These are phyloP conservation scores for Thymelicus lineola DNA, from an alignment of 2,888 invertebrate species.

Conservation along the genomic window DNA sequence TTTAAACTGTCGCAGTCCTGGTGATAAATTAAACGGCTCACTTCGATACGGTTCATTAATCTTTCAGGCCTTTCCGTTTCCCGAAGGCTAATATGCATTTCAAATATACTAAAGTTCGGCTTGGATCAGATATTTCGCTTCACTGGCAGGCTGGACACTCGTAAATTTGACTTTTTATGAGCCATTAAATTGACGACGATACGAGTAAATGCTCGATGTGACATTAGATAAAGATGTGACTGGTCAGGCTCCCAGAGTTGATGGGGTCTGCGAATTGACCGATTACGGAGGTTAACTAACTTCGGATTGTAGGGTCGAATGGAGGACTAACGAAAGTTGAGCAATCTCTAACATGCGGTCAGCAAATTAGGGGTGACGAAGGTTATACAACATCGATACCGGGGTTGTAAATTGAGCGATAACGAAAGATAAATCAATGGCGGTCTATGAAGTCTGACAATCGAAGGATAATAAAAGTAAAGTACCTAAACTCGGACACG, in stretches of 20 bases:
- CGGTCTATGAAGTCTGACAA: too few relatives aligned
- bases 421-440: too few relatives aligned
- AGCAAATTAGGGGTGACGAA: neutral
- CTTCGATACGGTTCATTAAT: slow-evolving; percentile 35
- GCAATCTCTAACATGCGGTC: neutral
- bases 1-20: slow-evolving; percentile 22
- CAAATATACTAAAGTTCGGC: slow-evolving; percentile 38
- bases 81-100: slow-evolving; percentile 36
- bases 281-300: neutral
- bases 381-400: neutral
- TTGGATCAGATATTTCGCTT: slow-evolving; percentile 67
- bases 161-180: slow-evolving; percentile 77
- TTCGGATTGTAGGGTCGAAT: neutral
- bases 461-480: too few relatives aligned
- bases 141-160: slow-evolving; percentile 58
- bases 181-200: slow-evolving; percentile 73
- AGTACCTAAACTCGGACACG: too few relatives aligned
- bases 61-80: slow-evolving; percentile 31
- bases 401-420: neutral
- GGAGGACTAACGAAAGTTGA: neutral
- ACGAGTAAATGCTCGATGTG: slow-evolving; percentile 56
- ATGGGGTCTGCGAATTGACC: neutral
- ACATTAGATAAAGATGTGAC: slow-evolving; percentile 58
- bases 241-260: slow-evolving; percentile 11
- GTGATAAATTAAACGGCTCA: slow-evolving; percentile 34